These are phyloP conservation scores for human (Homo sapiens) DNA, from an alignment of 2,113 vertebrate genomes.

Conservation along the genomic window DNA sequence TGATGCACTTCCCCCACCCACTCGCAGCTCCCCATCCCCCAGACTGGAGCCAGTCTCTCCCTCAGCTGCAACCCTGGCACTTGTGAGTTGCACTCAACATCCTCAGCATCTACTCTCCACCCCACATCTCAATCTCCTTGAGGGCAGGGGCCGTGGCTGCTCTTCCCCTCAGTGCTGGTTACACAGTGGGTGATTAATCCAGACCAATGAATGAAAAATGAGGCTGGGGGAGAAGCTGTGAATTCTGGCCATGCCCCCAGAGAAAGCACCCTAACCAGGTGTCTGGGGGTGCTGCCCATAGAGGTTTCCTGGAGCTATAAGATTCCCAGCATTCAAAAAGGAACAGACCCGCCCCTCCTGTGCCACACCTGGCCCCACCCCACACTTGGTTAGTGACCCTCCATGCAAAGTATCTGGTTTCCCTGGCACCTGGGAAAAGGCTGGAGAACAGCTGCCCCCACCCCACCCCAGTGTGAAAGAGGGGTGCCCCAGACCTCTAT, in stretches of 20 bases:
- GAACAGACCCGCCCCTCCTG: not conserved
- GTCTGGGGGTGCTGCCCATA: not conserved
- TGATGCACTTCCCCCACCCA: slow-evolving; percentile 19
- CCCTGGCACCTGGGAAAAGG: not conserved
- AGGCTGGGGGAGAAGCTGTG: not conserved
- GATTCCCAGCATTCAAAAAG: not conserved
- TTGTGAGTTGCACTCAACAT: not conserved
- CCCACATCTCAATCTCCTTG: not conserved
- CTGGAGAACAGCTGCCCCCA: not conserved
- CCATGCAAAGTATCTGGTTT: not conserved
- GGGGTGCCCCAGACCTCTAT: not conserved
- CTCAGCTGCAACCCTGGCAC: not conserved
- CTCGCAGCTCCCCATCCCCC: not conserved
- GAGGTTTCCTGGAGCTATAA: not conserved
- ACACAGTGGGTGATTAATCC: slow-evolving; percentile 6
- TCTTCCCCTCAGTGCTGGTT: not conserved
- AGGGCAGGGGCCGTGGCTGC: not conserved
- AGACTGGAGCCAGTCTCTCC: not conserved
- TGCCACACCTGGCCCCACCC: not conserved
- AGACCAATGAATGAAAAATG: slow-evolving; percentile 40
- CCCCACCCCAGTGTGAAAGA: not conserved
- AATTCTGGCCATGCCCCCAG: not conserved
- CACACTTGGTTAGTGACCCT: accelerated
- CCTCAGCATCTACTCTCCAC: not conserved
- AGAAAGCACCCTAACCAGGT: not conserved